Evolutionary conservation across 1,140 invertebrate species (phyloP), one percentile per base, ranked within the genome.

Genomic region (Hypothenemus hampei): DNA sequence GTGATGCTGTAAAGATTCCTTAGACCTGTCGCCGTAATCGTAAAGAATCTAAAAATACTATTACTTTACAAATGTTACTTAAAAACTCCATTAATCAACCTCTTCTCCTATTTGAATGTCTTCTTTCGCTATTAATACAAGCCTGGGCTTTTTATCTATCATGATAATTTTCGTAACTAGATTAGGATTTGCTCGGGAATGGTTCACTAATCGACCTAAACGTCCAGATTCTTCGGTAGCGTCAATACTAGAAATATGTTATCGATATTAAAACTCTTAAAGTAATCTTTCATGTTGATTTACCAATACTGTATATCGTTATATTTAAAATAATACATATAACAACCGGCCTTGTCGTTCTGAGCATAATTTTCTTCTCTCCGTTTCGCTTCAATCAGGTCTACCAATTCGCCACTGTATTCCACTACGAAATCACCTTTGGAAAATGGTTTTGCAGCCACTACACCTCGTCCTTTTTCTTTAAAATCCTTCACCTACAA

Each of bases 321-420:
- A 69, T 92, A 84, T 64, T 86, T 86, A 72, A 99, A 99, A 74
- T 98, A 99, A 77, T 99, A 99, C 96, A 99, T 99, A 67, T 99
- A 99, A 70, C 96, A 99, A 21, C 97, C 97, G 15, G 89, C 85
- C 57, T 84, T 84, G 58, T 87, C 81, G 73, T 96, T 89, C 71
- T 85, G 76, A 2, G 89, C 83, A 74, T 99, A 99, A 29, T 81
- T 70, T 26, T 74, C 70, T 69, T 99, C 97, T 31, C 93, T 77
- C 40, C 83, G 75, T 57, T 86, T 84, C 1, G 97, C 97, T 69
- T 87, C 85, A 5, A 77, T 74, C 48, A 87, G 77, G 59, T 86
- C 83, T 3, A 99, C 87, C 5, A 99, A 76, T 69, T 99, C 93
- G 5, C 97, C 97, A 50, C 86, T 82, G 72, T 99, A 99, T 74